Conservation (phyloP, 1,140 invertebrate genomes). For the Myzus persicae region DNA sequence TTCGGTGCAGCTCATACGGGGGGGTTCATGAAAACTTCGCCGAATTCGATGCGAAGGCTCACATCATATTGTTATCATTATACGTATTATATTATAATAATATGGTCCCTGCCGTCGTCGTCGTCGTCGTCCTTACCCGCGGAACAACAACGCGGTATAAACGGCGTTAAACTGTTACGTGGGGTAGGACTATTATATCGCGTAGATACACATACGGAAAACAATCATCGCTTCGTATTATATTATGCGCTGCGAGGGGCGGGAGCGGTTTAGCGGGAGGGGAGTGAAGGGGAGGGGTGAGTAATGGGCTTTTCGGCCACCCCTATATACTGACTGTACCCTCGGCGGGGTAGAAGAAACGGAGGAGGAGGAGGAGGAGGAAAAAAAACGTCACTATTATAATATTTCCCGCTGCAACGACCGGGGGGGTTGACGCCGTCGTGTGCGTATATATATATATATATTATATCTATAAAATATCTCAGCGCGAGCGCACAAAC, state of each 20-base stretch:
- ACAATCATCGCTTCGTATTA: neutral
- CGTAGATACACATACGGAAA: neutral
- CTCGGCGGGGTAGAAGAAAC: neutral
- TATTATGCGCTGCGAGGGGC: no score
- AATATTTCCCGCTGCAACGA: constrained; percentile 32
- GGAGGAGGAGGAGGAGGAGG: neutral
- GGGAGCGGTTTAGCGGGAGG: neutral
- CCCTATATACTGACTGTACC: no score
- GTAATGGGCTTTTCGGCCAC: constrained; percentile 45
- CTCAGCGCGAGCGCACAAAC: neutral
- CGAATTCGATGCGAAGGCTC: neutral
- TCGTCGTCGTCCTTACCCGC: neutral
- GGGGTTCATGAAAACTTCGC: constrained; percentile 46
- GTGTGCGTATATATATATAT: neutral
- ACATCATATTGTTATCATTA: neutral
- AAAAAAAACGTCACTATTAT: constrained; percentile 57
- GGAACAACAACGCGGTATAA: constrained; percentile 34
- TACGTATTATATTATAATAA: neutral
- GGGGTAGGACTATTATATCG: neutral
- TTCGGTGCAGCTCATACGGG: neutral
- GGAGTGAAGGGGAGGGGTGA: neutral
- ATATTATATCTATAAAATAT: neutral
- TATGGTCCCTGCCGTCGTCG: neutral
- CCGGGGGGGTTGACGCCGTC: constrained; percentile 20
- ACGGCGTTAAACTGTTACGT: constrained; percentile 44